Evolutionary conservation across 2,113 vertebrate species (phyloP).

Genomic region (Eretmochelys imbricata): DNA sequence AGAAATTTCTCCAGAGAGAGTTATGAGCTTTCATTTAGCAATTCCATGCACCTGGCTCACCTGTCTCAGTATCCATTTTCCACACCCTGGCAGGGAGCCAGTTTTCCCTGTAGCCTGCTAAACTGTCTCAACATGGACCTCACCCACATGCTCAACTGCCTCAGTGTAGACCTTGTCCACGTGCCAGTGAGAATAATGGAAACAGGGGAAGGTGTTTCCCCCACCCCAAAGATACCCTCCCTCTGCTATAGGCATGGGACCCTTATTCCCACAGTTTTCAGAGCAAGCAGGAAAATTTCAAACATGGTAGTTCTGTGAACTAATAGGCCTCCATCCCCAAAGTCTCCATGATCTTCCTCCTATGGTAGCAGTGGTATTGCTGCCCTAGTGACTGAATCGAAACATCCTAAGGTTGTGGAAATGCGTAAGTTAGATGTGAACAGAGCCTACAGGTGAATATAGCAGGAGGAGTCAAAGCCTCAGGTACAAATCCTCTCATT

Average conservation of each 20-base stretch:
- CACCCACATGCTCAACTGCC: too few species aligned
- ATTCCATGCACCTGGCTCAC: not conserved
- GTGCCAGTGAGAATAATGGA: not conserved
- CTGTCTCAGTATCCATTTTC: not conserved
- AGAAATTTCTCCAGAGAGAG: not conserved
- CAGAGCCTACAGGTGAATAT: not conserved
- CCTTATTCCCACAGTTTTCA: not conserved
- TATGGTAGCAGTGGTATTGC: not conserved
- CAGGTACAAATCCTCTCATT: not conserved
- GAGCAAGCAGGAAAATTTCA: not conserved
- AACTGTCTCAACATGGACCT: not conserved
- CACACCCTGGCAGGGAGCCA: not conserved
- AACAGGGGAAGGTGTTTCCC: not conserved
- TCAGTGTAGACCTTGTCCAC: not conserved
- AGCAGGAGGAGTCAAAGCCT: not conserved
- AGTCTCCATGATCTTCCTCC: not conserved
- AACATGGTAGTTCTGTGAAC: not conserved
- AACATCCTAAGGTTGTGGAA: not conserved
- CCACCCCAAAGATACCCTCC: not conserved
- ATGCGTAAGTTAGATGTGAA: not conserved
- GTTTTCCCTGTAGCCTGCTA: not conserved
- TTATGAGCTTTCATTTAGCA: not conserved
- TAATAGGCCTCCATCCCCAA: not conserved
- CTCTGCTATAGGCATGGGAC: not conserved
- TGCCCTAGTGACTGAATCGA: not conserved